Evolutionary conservation across 2,113 vertebrate genomes (phyloP).

Genomic region (Trinectes maculatus): DNA sequence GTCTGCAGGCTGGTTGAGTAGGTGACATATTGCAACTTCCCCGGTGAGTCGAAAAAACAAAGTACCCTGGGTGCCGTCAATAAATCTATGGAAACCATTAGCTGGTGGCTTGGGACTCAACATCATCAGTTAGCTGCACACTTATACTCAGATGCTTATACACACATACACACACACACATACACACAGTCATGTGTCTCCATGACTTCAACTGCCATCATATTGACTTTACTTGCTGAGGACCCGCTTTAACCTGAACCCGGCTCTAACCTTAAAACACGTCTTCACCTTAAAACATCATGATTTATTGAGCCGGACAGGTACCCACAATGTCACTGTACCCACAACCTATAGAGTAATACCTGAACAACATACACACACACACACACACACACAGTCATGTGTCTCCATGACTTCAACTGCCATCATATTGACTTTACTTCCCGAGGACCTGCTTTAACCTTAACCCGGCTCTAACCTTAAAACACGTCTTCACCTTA

Average conservation of each 20-base stretch:
- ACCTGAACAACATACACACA: background rate
- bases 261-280: background rate
- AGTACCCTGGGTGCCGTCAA: slow-evolving; percentile 48
- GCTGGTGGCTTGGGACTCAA: slow-evolving; percentile 50
- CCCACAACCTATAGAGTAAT: background rate
- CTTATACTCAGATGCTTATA: background rate
- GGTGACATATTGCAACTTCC: slow-evolving; percentile 60
- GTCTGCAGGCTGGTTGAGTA: slow-evolving; percentile 54
- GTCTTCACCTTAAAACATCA: background rate
- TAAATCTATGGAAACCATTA: slow-evolving; percentile 73
- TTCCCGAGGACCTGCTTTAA: no score
- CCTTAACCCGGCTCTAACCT: no score
- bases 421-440: no score
- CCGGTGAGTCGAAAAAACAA: slow-evolving; percentile 63
- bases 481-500: no score
- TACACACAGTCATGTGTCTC: background rate
- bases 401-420: no score
- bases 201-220: background rate
- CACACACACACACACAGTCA: slow-evolving; percentile 1
- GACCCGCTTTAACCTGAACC: background rate
- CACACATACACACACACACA: slow-evolving; percentile 3
- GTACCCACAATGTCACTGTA: background rate
- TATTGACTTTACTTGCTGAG: background rate
- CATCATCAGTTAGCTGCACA: slow-evolving; percentile 59
- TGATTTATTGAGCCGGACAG: background rate